Percentiles rank a stretch among this genome's conserved stretches.
Evolutionary conservation across 2,797 vertebrate genomes (phyloP).

Genomic region (Bovichtus variegatus): DNA sequence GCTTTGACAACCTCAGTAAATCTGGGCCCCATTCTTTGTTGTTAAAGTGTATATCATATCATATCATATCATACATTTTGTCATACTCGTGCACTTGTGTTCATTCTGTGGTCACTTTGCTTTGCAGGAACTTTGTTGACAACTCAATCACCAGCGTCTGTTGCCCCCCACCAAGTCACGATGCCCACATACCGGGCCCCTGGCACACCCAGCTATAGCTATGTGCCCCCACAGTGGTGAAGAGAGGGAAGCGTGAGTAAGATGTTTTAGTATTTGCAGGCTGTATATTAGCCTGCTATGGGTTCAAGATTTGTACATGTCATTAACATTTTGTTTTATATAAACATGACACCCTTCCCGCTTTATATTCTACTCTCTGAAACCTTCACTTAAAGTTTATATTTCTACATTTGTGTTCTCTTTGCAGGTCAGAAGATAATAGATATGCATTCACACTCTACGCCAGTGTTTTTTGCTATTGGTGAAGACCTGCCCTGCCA

Average conservation of each 20-base stretch:
- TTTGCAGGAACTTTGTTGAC: slow-evolving; percentile 95
- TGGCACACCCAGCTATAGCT: slow-evolving; percentile 98
- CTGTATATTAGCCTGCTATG: not conserved
- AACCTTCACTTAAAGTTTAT: not conserved
- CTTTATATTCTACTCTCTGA: not conserved
- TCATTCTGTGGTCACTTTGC: slow-evolving; percentile 14
- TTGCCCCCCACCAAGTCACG: slow-evolving; percentile 92
- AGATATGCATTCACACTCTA: slow-evolving; percentile 94
- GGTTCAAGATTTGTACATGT: not conserved
- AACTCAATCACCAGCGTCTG: slow-evolving; percentile 93
- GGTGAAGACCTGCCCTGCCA: slow-evolving; percentile 90
- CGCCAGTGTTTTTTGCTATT: slow-evolving; percentile 92
- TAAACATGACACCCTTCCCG: not conserved
- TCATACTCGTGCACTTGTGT: not conserved
- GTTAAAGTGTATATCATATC: not conserved
- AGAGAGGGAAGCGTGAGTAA: slow-evolving; percentile 89
- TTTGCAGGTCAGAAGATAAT: slow-evolving; percentile 90
- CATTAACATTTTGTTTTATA: not conserved
- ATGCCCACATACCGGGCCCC: slow-evolving; percentile 95
- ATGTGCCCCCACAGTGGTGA: slow-evolving; percentile 98
- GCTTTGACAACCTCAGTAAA: not conserved
- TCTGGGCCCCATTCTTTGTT: not conserved
- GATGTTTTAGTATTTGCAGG: not conserved
- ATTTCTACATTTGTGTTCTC: not conserved
- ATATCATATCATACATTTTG: not conserved